A percentile compares a stretch with the other conserved stretches of the same genome.
phyloP scores from a whole-genome alignment of 2,113 vertebrate genomes.

The Marmota monax region DNA sequence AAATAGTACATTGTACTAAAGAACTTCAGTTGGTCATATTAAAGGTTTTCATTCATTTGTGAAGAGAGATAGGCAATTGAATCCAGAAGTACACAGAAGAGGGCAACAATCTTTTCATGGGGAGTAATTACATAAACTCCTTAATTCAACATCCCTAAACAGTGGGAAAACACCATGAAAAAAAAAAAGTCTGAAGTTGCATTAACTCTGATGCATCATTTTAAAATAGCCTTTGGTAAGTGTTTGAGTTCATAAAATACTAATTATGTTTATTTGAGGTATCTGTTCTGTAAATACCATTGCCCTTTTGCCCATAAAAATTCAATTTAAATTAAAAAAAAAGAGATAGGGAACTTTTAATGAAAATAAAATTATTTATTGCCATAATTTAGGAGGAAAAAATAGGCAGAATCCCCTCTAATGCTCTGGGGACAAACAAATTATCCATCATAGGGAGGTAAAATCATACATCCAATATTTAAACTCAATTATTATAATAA shows the following conservation, averaged over 20 bases:
- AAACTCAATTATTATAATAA: background rate
- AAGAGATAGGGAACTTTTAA: background rate
- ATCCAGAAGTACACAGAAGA: constrained; percentile 54
- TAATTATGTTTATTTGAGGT: constrained; percentile 4
- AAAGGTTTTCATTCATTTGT: constrained; percentile 73
- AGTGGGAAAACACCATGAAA: constrained; percentile 12
- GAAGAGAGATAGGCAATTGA: constrained; percentile 74
- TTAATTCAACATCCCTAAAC: background rate
- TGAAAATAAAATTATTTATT: background rate
- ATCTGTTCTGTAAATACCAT: constrained; percentile 26
- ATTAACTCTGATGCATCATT: background rate
- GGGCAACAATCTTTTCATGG: constrained; percentile 15
- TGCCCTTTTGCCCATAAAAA: background rate
- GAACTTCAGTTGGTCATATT: constrained; percentile 22
- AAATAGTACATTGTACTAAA: constrained; percentile 74
- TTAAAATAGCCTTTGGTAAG: constrained; percentile 31
- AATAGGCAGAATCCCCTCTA: background rate
- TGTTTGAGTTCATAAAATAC: background rate
- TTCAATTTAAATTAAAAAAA: constrained; percentile 14
- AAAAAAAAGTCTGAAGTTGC: background rate
- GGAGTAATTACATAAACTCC: constrained; percentile 51
- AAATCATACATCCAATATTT: background rate
- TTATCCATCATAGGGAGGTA: background rate
- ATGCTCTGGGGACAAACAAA: background rate
- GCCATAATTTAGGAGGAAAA: background rate